A percentile compares a stretch with the other conserved stretches of the same genome.
Evolutionary conservation across 2,113 vertebrate species (phyloP).

Genomic region (Platysteira castanea): DNA sequence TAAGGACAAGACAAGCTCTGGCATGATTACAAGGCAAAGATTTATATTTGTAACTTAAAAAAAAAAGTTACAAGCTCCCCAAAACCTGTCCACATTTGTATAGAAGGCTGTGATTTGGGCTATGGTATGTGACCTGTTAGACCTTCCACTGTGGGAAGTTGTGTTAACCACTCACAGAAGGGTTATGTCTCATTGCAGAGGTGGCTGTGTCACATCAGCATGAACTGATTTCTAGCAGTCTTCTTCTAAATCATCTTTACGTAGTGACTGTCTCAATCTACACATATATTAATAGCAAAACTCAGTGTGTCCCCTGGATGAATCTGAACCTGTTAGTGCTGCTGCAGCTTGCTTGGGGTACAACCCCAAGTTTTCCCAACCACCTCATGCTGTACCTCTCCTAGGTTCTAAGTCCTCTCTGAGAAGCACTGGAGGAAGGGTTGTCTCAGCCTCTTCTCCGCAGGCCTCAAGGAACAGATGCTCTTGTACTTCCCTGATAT

Average conservation of each 20-base stretch:
- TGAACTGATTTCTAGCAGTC: background rate
- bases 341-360: background rate
- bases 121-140: background rate
- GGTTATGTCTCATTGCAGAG: background rate
- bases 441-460: background rate
- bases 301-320: background rate
- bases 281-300: background rate
- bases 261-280: background rate
- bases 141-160: background rate
- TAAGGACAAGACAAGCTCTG: background rate
- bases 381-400: background rate
- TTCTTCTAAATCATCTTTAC: background rate
- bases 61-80: background rate
- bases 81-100: background rate
- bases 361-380: background rate
- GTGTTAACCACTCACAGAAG: background rate
- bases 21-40: background rate
- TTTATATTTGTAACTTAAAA: background rate
- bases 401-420: background rate
- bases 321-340: background rate
- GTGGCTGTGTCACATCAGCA: background rate
- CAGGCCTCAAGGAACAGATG: background rate
- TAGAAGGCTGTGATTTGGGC: background rate
- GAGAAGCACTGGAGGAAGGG: fast-evolving
- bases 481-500: background rate